phyloP scores from a whole-genome alignment of 2,797 vertebrate species.

The Enteromius afrohamiltoni region DNA sequence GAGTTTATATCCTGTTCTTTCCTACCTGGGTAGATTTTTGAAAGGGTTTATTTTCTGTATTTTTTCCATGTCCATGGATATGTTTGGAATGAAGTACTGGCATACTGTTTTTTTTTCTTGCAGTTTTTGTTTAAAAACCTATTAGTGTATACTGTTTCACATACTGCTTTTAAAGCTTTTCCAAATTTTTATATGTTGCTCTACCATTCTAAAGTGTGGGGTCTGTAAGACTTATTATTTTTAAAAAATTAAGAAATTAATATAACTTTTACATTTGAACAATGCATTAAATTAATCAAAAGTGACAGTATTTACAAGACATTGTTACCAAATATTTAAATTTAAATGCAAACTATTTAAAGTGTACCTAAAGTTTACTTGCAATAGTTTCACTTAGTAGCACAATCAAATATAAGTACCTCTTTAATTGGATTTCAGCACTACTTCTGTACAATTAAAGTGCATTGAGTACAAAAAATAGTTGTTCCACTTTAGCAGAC shows the following conservation, averaged over 20 bases:
- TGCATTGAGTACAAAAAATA: too few relatives aligned
- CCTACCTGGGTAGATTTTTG: constrained; percentile 62
- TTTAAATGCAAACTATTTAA: too few relatives aligned
- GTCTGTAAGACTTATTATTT: background rate
- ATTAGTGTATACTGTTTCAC: too few relatives aligned
- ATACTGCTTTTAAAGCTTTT: background rate
- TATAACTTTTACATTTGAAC: too few relatives aligned
- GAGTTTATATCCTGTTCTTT: constrained; percentile 60
- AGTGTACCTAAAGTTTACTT: too few relatives aligned
- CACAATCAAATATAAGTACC: too few relatives aligned
- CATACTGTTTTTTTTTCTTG: background rate
- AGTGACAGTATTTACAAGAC: background rate
- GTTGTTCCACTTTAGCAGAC: too few relatives aligned
- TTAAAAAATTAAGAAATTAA: too few relatives aligned
- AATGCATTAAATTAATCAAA: background rate
- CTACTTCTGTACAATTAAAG: too few relatives aligned
- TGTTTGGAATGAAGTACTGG: constrained; percentile 34
- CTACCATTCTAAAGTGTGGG: background rate
- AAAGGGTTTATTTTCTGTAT: constrained; percentile 46
- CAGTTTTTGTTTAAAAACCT: background rate
- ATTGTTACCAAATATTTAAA: background rate
- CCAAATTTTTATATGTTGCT: background rate
- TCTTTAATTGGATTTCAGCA: too few relatives aligned
- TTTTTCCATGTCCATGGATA: constrained; percentile 49
- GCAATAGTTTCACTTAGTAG: too few relatives aligned